Evolutionary conservation across 2,113 vertebrate species (phyloP).

Genomic region (Myiozetetes cayanensis): DNA sequence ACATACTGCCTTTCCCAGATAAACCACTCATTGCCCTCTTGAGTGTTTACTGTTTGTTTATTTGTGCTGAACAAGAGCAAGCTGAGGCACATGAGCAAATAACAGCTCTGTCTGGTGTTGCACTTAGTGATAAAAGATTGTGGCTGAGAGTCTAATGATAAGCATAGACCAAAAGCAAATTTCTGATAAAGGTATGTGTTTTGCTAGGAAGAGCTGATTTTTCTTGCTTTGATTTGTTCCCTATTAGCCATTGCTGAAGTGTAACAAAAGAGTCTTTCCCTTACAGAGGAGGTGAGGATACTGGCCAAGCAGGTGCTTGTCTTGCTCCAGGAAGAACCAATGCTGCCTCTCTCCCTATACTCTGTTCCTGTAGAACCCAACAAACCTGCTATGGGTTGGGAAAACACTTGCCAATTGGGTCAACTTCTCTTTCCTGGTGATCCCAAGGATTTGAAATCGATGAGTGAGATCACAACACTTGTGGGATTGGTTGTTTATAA

Average conservation of each 20-base stretch:
- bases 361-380: neutral
- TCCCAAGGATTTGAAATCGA: neutral
- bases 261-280: neutral
- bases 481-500: neutral
- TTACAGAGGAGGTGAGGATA: neutral
- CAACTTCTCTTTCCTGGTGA: neutral
- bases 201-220: neutral
- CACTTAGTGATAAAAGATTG: neutral
- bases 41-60: neutral
- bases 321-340: neutral
- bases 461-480: neutral
- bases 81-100: neutral
- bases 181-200: neutral
- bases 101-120: neutral
- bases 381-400: neutral
- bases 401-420: neutral
- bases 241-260: neutral
- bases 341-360: rapidly evolving
- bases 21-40: neutral
- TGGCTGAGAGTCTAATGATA: neutral
- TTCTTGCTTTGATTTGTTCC: neutral
- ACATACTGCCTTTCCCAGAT: neutral
- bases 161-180: neutral
- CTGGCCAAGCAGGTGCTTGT: neutral
- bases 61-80: neutral